Evolutionary conservation across 2,797 vertebrate species (phyloP), one percentile per base, ranked within the genome.

Genomic region (Enteromius trimaculatus): DNA sequence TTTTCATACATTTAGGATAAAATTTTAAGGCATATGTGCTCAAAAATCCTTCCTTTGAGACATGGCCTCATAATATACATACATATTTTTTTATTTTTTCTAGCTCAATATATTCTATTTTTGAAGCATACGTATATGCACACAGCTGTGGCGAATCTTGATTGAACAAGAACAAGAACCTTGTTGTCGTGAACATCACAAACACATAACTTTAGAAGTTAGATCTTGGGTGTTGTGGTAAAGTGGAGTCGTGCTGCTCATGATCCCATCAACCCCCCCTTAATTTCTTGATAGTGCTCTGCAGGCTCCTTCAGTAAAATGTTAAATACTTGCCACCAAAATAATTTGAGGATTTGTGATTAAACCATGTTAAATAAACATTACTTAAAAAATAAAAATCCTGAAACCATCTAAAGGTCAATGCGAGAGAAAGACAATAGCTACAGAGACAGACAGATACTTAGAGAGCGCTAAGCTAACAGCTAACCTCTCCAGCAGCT

Each of bases 371-470:
- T 14, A 74, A 74, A 53, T 53, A 34, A 74, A 74, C 47, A 53
- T 74, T 13, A 7, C 29, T 74, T 74, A 29, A 31, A 31, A 2
- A 19, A 69, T 26, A 92, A 93, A 93, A 88, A 91, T 89, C 89
- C 87, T 87, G 90, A 87, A 90, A 87, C 89, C 88, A 91, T 91
- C 91, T 93, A 92, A 93, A 94, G 93, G 93, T 94, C 92, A 93
- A 88, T 80, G 87, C 87, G 79, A 79, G 86, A 44, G 88, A 89
- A 87, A 88, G 6, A 34, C 4, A 29, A 31, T 5, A 53, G 44
- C 42, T 6, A 81, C 16, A 19, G n/a, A 81, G 13, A 74, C 26
- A 49, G 53, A 51, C n/a, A 26, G 39, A 51, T 21, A 26, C 11
- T 58, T 23, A 47, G 11, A 75, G 37, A 79, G 17, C 51, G 11